A percentile compares a stretch with the other conserved stretches of the same genome.
These are phyloP conservation scores for Lumbricus terrestris DNA, from an alignment of 2,888 invertebrate genomes.

Conservation along the genomic window DNA sequence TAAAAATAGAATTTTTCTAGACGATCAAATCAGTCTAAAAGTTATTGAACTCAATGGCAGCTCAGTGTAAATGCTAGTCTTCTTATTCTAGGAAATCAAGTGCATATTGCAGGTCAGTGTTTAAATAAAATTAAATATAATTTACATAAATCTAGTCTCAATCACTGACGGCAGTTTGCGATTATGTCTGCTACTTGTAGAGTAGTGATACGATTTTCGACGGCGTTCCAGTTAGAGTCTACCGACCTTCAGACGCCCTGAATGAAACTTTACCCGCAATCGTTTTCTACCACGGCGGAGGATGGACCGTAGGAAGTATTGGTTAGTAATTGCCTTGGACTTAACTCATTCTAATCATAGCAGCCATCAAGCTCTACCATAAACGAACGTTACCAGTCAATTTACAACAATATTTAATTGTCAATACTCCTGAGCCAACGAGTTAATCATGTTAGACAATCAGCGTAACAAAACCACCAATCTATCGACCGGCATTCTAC, in stretches of 20 bases:
- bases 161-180: neutral
- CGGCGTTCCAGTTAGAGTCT: neutral
- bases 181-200: neutral
- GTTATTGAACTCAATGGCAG: too few species aligned
- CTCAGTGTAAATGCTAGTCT: too few species aligned
- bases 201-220: neutral
- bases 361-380: neutral
- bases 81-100: too few species aligned
- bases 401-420: too few species aligned
- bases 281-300: conserved; percentile 4
- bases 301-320: neutral
- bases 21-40: too few species aligned
- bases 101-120: neutral
- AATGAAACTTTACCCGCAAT: conserved; percentile 4
- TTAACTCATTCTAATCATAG: neutral
- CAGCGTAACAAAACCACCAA: too few species aligned
- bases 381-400: too few species aligned
- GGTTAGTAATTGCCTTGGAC: conserved; percentile 5
- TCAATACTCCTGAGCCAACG: neutral
- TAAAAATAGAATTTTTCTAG: too few species aligned
- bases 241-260: neutral
- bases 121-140: neutral
- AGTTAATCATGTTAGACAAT: too few species aligned
- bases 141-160: neutral
- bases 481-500: too few species aligned